Conservation (phyloP, 2,888 invertebrate species). For the Anorthoa munda region DNA sequence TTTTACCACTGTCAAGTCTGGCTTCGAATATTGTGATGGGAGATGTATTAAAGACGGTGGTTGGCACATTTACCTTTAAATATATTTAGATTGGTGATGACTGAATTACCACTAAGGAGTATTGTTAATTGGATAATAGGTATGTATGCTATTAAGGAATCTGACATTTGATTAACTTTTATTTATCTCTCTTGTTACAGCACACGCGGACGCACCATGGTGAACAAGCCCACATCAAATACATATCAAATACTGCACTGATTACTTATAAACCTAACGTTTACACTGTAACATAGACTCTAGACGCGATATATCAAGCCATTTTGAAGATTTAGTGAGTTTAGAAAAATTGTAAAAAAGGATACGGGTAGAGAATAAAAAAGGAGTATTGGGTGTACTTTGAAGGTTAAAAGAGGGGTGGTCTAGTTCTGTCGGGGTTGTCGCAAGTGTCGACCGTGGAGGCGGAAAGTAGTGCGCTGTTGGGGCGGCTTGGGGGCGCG, state of each 20-base stretch:
- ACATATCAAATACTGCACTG: conserved; percentile 90
- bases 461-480: conserved; percentile 90
- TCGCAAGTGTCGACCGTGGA: conserved; percentile 87
- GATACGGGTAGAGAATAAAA: conserved; percentile 10
- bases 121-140: no score
- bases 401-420: conserved; percentile 21
- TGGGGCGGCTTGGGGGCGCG: conserved; percentile 92
- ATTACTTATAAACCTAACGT: conserved; percentile 66
- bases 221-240: conserved; percentile 75
- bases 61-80: not conserved
- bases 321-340: conserved; percentile 36
- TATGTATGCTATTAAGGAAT: no score
- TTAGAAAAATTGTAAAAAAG: conserved; percentile 9
- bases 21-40: no score
- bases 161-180: not conserved
- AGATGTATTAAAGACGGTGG: no score
- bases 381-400: conserved; percentile 26
- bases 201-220: conserved; percentile 82
- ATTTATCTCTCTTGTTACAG: conserved; percentile 77
- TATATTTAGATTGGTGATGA: no score
- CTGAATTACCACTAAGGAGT: no score
- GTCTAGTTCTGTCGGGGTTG: conserved; percentile 63
- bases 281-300: conserved; percentile 55
- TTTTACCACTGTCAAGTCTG: no score
- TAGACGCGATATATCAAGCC: conserved; percentile 38